Evolutionary conservation across 30 jellyfish, hydroid and myxozoan genomes (phyloP), one percentile per base, ranked within the genome.

Genomic region (Pseudorhiza aurosa): DNA sequence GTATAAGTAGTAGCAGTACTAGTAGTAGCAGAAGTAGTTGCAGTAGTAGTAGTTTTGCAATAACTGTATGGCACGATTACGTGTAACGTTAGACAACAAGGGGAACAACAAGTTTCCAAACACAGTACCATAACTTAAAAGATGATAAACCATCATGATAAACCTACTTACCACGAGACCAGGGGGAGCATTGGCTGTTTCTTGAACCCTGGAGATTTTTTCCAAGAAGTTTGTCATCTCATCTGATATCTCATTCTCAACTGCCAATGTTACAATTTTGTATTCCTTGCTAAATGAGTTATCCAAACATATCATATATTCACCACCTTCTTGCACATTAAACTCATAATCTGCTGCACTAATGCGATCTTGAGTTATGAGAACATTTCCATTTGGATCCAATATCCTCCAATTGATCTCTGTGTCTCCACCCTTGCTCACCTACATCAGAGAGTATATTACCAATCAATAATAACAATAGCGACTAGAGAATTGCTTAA

Each of bases 381-480:
- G 6, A 12, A 29, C 63, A 12, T 60, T 46, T 17, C 75, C 75
- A 21, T 43, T 57, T 42, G 89, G 81, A 43, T 77, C 89, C 14
- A 58, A 47, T 2, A 60, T 6, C 72, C 63, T 37, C 68, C 69
- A 77, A 50, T 36, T 44, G 5, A 77, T 77, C 18, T 77, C 75
- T 2, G 82, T 42, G 19, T 77, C 74, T 19, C 81, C 89, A 39
- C 89, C 89, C 12, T 47, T 47, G 31, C 63, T 42, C 8, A 77
- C 82, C 89, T 77, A 44, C 8, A 8, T 47, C 15, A 8, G 10
- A 39, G 12, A 39, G 7, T 5, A 39, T 39, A 5, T 39, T 7
- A 39, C n/a, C n/a, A n/a, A n/a, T n/a, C n/a, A n/a, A n/a, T n/a
- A n/a, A n/a, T n/a, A n/a, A n/a, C n/a, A n/a, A n/a, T n/a, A n/a